Evolutionary conservation across 1,140 invertebrate genomes (phyloP).

Genomic region (Planococcus citri): DNA sequence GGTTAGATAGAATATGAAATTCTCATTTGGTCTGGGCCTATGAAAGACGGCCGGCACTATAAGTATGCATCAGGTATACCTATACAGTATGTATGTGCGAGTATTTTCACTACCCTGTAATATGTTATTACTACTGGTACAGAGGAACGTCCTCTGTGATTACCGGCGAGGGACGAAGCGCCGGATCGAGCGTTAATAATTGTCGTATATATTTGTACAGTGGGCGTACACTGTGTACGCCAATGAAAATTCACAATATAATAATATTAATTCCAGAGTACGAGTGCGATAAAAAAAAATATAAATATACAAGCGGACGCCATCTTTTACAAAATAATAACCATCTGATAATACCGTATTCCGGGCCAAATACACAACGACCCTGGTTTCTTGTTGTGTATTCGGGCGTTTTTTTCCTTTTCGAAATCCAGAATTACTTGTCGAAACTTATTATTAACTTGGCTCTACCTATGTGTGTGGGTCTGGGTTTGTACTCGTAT

Average conservation of each 20-base stretch:
- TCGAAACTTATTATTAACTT: neutral
- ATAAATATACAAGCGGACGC: neutral
- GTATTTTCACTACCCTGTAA: neutral
- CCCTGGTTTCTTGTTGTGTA: constrained; percentile 11
- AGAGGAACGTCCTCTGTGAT: neutral
- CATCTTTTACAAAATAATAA: constrained; percentile 18
- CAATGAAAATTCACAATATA: constrained; percentile 16
- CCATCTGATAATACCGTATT: constrained; percentile 12
- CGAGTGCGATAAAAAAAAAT: constrained; percentile 10
- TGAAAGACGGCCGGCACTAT: no score
- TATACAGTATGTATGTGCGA: no score
- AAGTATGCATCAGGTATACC: no score
- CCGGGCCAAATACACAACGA: neutral
- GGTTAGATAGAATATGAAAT: neutral
- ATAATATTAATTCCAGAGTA: neutral
- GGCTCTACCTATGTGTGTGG: neutral
- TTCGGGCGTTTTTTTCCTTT: neutral
- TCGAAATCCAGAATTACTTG: neutral
- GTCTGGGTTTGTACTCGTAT: no score
- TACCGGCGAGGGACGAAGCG: neutral
- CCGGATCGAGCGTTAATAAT: neutral
- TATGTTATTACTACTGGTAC: neutral
- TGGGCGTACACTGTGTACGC: neutral
- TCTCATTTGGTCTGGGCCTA: neutral
- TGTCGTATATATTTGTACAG: constrained; percentile 13